phyloP scores from a whole-genome alignment of 2,888 invertebrate genomes.

The Catocala fraxini region DNA sequence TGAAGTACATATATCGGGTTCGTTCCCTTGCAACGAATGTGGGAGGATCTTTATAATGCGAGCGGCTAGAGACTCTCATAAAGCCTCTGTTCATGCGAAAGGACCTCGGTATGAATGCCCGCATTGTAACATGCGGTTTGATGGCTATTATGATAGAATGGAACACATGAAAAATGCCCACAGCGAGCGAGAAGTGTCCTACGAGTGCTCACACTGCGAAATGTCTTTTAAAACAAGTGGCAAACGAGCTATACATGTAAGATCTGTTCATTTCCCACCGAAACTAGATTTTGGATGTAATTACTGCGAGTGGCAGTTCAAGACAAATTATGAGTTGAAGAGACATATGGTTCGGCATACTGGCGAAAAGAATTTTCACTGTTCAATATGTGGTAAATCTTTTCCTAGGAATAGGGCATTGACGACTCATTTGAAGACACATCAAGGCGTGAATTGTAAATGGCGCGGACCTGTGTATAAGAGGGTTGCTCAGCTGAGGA shows the following conservation, averaged over 20 bases:
- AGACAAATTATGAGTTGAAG: conserved; percentile 75
- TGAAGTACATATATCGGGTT: conserved; percentile 76
- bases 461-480: conserved; percentile 64
- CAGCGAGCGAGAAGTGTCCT: conserved; percentile 71
- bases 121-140: conserved; percentile 74
- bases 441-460: conserved; percentile 69
- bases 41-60: conserved; percentile 72
- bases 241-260: conserved; percentile 71
- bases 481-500: conserved; percentile 61
- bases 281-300: conserved; percentile 68
- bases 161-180: conserved; percentile 76
- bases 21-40: conserved; percentile 77
- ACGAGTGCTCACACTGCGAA: conserved; percentile 74
- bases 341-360: conserved; percentile 78
- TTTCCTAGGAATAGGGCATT: conserved; percentile 71
- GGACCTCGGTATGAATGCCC: conserved; percentile 79
- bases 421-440: conserved; percentile 71
- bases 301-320: conserved; percentile 76
- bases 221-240: conserved; percentile 77
- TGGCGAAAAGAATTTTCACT: conserved; percentile 71
- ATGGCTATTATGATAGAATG: conserved; percentile 77
- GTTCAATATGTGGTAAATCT: conserved; percentile 71
- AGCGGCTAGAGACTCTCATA: conserved; percentile 76
- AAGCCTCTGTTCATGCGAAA: conserved; percentile 73
- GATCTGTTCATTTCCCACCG: conserved; percentile 72